phyloP scores from a whole-genome alignment of 2,797 vertebrate species.

The Microtus obscurus region DNA sequence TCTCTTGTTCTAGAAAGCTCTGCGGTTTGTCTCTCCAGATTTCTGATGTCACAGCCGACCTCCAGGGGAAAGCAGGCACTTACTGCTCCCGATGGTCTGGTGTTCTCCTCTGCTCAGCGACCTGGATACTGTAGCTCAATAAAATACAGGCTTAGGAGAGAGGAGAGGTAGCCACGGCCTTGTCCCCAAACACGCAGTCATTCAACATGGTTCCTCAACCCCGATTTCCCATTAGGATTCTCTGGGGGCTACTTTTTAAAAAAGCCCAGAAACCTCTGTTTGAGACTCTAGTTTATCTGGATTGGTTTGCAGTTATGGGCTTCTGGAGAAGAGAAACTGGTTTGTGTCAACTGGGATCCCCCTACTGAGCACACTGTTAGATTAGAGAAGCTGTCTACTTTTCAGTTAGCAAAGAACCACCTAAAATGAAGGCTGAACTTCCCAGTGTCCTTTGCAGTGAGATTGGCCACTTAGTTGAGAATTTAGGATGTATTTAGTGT shows the following conservation, averaged over 20 bases:
- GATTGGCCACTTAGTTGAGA: neutral
- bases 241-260: neutral
- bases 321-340: neutral
- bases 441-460: neutral
- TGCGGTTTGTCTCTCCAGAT: neutral
- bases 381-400: neutral
- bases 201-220: neutral
- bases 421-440: slow-evolving; percentile 33
- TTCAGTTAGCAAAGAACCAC: neutral
- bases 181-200: neutral
- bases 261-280: neutral
- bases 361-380: neutral
- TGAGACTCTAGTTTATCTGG: neutral
- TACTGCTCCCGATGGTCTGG: neutral
- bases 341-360: neutral
- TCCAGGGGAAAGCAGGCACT: neutral
- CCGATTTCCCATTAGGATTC: neutral
- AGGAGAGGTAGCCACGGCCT: neutral
- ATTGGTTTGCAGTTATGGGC: neutral
- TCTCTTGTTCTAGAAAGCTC: slow-evolving; percentile 28
- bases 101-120: neutral
- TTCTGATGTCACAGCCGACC: neutral
- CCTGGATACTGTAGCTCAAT: neutral
- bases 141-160: neutral
- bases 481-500: neutral